These are phyloP conservation scores for Drosophila ambigua DNA, from an alignment of 1,140 invertebrate genomes.

Conservation along the genomic window DNA sequence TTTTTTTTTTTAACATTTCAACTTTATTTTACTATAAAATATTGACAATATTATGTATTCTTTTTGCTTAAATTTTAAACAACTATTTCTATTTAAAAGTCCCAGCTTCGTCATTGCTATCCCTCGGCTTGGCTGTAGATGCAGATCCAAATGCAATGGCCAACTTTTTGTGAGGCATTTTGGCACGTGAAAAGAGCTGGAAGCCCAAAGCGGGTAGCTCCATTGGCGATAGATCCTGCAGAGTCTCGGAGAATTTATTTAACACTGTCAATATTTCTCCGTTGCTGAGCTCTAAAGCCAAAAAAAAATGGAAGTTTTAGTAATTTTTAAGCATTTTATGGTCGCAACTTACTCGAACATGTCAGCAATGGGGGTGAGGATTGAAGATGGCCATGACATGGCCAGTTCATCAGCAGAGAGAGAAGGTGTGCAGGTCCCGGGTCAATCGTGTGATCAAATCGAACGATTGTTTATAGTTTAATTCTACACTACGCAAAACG, in stretches of 20 bases:
- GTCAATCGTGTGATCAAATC: conserved; percentile 83
- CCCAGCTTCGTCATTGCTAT: too few species aligned
- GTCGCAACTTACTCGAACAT: conserved; percentile 83
- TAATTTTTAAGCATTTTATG: background rate
- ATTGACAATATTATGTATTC: too few species aligned
- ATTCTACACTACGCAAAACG: conserved; percentile 74
- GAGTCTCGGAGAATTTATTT: conserved; percentile 83
- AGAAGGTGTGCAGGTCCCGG: conserved; percentile 82
- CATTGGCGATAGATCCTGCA: conserved; percentile 83
- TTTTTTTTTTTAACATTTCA: too few species aligned
- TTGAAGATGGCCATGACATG: conserved; percentile 78
- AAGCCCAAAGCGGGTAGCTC: conserved; percentile 84
- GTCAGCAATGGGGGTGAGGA: conserved; percentile 83
- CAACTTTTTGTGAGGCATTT: conserved; percentile 58
- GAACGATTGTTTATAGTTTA: conserved; percentile 73
- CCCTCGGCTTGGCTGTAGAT: too few species aligned
- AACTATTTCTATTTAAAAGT: too few species aligned
- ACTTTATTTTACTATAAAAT: too few species aligned
- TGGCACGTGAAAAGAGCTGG: conserved; percentile 84
- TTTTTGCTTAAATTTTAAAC: too few species aligned
- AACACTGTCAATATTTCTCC: conserved; percentile 82
- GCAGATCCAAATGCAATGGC: too few species aligned
- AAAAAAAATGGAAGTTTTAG: conserved; percentile 18
- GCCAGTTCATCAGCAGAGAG: conserved; percentile 73
- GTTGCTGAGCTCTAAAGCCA: conserved; percentile 70